phyloP scores from a whole-genome alignment of 2,113 vertebrate species.

The Gnathonemus echidnorhynchus region DNA sequence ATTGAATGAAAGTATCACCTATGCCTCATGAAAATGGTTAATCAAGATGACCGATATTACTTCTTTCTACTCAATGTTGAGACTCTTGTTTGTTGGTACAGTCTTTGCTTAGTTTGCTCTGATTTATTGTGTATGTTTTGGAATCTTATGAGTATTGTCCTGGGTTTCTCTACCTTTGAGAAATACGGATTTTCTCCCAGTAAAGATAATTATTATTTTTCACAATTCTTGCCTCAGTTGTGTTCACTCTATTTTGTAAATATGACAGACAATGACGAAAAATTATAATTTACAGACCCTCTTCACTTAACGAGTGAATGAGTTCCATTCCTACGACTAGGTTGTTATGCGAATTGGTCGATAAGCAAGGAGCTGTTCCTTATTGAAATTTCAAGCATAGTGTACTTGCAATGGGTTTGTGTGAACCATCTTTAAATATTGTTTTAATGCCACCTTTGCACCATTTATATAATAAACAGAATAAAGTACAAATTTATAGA shows the following conservation, averaged over 20 bases:
- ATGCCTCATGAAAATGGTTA: neutral
- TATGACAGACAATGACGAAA: neutral
- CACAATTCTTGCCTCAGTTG: neutral
- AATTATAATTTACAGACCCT: neutral
- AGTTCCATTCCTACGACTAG: too few species aligned
- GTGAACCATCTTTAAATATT: too few species aligned
- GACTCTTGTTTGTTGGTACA: neutral
- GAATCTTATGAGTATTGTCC: neutral
- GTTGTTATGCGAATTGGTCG: too few species aligned
- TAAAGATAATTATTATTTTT: neutral
- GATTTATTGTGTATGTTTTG: neutral
- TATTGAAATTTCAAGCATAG: neutral
- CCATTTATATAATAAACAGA: too few species aligned
- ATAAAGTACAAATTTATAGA: too few species aligned
- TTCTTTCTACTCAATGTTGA: neutral
- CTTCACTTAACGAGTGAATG: too few species aligned
- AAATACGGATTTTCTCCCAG: neutral
- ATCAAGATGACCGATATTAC: neutral
- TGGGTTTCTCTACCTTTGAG: neutral
- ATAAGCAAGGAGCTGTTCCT: too few species aligned
- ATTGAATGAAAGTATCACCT: neutral
- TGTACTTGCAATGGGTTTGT: too few species aligned
- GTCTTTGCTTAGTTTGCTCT: neutral
- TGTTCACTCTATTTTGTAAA: neutral
- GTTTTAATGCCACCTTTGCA: too few species aligned